These are phyloP conservation scores for Oryzias sinensis DNA, from an alignment of 2,797 vertebrate genomes.

Conservation along the genomic window DNA sequence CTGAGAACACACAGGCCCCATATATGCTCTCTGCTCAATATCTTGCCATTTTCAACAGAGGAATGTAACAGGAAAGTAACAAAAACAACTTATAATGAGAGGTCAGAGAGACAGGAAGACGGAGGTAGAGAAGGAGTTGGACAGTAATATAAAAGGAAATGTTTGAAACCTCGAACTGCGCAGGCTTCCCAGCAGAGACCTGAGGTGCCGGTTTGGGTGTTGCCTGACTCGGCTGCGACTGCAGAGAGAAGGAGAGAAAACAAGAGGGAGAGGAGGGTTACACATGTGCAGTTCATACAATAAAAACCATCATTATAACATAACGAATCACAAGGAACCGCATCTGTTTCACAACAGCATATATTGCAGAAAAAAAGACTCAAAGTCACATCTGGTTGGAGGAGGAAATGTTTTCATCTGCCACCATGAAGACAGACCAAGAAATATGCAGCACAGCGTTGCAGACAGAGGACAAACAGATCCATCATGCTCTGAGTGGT, in stretches of 20 bases:
- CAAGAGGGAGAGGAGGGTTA: conserved; percentile 22
- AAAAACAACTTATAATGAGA: not conserved
- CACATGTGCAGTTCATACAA: conserved; percentile 5
- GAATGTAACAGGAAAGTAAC: conserved; percentile 31
- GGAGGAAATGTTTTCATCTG: not conserved
- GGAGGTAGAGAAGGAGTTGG: conserved; percentile 2
- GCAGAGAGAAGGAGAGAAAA: conserved; percentile 30
- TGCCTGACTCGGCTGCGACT: conserved; percentile 74
- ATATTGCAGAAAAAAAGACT: conserved; percentile 5
- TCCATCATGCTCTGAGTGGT: not conserved
- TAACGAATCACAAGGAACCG: conserved; percentile 4
- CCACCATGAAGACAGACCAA: not conserved
- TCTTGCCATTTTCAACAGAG: conserved; percentile 8
- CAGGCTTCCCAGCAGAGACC: conserved; percentile 67
- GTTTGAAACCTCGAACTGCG: conserved; percentile 75
- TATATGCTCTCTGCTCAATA: not conserved
- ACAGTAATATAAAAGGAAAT: conserved; percentile 9
- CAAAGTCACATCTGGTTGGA: not conserved
- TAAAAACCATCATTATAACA: conserved; percentile 14
- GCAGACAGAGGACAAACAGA: not conserved
- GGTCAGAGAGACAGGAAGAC: not conserved
- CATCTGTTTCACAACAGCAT: conserved; percentile 14
- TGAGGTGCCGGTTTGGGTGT: conserved; percentile 66
- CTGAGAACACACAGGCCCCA: not conserved
- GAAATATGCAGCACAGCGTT: not conserved